Evolutionary conservation across 2,888 invertebrate genomes (phyloP).

Genomic region (Lissonota sp.): DNA sequence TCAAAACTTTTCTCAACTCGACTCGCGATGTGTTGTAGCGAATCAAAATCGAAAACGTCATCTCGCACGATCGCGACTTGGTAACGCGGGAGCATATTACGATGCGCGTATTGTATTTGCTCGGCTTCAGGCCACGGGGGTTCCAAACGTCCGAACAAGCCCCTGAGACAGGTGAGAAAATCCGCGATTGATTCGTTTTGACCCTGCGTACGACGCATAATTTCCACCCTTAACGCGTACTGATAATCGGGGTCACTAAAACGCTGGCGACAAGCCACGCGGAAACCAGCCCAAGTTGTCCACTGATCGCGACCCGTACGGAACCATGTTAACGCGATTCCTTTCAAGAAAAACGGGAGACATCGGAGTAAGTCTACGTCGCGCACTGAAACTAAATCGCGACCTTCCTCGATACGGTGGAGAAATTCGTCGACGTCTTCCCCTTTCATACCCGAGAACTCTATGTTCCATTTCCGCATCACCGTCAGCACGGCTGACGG

Average conservation of each 20-base stretch:
- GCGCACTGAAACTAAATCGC: background rate
- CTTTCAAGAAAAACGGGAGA: background rate
- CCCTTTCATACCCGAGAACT: background rate
- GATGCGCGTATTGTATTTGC: background rate
- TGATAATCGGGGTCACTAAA: too few species aligned
- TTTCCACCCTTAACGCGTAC: too few species aligned
- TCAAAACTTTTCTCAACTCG: background rate
- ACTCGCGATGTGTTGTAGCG: background rate
- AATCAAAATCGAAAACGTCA: background rate
- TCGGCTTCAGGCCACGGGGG: background rate
- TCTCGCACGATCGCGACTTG: constrained; percentile 6
- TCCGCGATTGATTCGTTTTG: background rate
- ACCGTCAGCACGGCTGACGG: background rate
- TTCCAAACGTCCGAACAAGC: background rate
- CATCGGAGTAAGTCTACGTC: constrained; percentile 3
- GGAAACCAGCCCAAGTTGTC: too few species aligned
- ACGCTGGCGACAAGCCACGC: too few species aligned
- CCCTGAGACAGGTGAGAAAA: background rate
- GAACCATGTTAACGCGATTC: background rate
- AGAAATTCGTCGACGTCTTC: constrained; percentile 31
- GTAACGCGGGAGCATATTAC: background rate
- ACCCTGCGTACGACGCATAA: too few species aligned
- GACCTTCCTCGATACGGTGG: constrained; percentile 23
- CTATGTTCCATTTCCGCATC: constrained; percentile 18
- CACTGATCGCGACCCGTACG: too few species aligned